phyloP scores from a whole-genome alignment of 2,797 vertebrate species.

The Siniperca undulata region DNA sequence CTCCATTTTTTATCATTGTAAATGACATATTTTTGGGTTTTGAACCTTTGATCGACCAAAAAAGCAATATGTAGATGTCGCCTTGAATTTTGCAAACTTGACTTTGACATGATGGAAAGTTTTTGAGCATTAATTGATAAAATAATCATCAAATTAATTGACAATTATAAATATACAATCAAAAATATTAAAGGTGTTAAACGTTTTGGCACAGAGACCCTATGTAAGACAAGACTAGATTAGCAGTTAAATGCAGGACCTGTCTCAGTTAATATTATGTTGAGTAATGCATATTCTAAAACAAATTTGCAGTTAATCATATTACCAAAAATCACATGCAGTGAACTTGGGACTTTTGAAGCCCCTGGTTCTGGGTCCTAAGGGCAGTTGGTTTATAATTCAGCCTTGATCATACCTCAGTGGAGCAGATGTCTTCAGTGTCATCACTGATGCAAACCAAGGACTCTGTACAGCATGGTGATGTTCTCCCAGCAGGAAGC shows the following conservation, averaged over 20 bases:
- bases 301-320: background rate
- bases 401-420: conserved; percentile 84
- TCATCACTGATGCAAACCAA: conserved; percentile 87
- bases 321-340: background rate
- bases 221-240: background rate
- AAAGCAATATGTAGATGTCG: background rate
- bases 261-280: background rate
- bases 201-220: background rate
- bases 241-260: background rate
- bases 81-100: background rate
- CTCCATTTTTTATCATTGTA: background rate
- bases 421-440: conserved; percentile 86
- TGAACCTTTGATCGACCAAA: too few relatives aligned
- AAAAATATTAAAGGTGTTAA: background rate
- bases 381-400: background rate
- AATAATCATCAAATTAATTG: background rate
- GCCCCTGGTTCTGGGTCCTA: background rate
- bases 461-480: conserved; percentile 75
- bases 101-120: background rate
- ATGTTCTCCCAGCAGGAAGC: conserved; percentile 74
- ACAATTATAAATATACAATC: background rate
- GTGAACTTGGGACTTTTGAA: background rate
- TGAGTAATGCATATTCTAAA: background rate
- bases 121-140: background rate
- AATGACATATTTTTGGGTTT: background rate